Evolutionary conservation across 37 sponge, comb jelly and placozoan species (phyloP).

Genomic region (Beroe forskalii): DNA sequence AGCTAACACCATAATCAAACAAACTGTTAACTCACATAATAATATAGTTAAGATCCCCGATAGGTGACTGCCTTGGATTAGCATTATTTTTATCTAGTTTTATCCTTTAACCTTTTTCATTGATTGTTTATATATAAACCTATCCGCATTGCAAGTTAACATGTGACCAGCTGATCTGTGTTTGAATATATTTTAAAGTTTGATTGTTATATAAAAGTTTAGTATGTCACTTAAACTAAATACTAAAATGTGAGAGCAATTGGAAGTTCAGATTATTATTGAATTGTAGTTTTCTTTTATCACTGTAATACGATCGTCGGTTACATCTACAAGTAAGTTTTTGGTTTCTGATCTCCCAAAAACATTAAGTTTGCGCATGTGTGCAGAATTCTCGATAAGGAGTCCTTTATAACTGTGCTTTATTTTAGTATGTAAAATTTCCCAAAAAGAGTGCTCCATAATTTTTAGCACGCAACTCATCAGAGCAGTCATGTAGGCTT

Average conservation of each 20-base stretch:
- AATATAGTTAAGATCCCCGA: constrained; percentile 38
- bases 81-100: constrained; percentile 63
- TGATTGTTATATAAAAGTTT: constrained; percentile 58
- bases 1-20: constrained; percentile 63
- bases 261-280: constrained; percentile 43
- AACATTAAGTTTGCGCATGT: no score
- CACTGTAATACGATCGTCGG: no score
- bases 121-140: constrained; percentile 49
- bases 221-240: constrained; percentile 2
- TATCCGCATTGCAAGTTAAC: background rate
- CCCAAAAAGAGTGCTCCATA: no score
- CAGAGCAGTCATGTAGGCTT: no score
- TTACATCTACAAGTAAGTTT: no score
- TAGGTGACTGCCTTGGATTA: background rate
- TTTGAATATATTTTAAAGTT: constrained; percentile 45
- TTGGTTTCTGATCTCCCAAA: no score
- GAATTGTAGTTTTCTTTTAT: background rate
- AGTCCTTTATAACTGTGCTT: no score
- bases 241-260: constrained; percentile 14
- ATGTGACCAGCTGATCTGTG: constrained; percentile 50
- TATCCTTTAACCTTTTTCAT: constrained; percentile 59
- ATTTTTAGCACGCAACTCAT: no score
- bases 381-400: no score
- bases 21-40: background rate
- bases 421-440: no score